A percentile compares a stretch with the other conserved stretches of the same genome.
phyloP scores from a whole-genome alignment of 92 coral and sea anemone species.

The Bergia puertoricense region DNA sequence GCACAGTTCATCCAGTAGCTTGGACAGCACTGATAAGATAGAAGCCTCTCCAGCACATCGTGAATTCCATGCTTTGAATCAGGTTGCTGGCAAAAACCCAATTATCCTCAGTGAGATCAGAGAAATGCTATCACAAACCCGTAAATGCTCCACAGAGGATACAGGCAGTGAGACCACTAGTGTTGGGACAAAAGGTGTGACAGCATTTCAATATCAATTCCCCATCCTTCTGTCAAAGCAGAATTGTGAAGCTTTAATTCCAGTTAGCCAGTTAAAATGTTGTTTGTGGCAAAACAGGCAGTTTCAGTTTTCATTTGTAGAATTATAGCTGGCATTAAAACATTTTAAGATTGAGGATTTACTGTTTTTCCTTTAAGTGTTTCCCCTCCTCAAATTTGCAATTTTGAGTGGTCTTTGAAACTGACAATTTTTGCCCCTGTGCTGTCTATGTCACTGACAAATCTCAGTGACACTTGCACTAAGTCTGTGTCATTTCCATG shows the following conservation, averaged over 20 bases:
- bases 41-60: conserved; percentile 3
- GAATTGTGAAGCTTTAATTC: background rate
- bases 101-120: conserved; percentile 8
- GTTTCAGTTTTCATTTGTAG: background rate
- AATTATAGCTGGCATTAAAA: background rate
- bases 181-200: background rate
- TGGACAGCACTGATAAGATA: conserved; percentile 29
- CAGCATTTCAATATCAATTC: background rate
- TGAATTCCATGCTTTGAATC: background rate
- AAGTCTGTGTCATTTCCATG: no score
- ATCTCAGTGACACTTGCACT: no score
- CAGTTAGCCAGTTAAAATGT: background rate
- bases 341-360: background rate
- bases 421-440: no score
- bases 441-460: no score
- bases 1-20: conserved; percentile 77
- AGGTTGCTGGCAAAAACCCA: conserved; percentile 14
- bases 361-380: background rate
- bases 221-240: background rate
- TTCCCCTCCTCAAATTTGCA: background rate
- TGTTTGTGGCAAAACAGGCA: background rate
- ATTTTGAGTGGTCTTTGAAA: no score
- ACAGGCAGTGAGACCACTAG: background rate
- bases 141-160: background rate
- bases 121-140: conserved; percentile 14